Evolutionary conservation across 1,140 invertebrate genomes (phyloP).

Genomic region (Calephelis virginiensis): DNA sequence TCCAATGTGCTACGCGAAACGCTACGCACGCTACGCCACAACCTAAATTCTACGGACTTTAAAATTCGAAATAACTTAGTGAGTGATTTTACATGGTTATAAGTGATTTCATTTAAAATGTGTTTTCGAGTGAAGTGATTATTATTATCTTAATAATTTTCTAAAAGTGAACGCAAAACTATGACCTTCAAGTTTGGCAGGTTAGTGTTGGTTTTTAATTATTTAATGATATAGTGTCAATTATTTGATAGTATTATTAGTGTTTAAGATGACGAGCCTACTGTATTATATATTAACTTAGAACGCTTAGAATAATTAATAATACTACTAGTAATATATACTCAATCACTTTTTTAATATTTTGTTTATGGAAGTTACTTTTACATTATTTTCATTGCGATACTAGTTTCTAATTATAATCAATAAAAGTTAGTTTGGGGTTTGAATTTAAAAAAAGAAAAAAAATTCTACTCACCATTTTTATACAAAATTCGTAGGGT

Average conservation of each 20-base stretch:
- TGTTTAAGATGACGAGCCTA: too few relatives aligned
- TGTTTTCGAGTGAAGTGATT: neutral
- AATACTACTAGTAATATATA: too few relatives aligned
- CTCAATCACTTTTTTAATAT: too few relatives aligned
- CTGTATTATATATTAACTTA: too few relatives aligned
- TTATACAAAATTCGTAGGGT: too few relatives aligned
- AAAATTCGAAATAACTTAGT: conserved; percentile 7
- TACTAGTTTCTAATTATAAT: too few relatives aligned
- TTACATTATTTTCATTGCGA: too few relatives aligned
- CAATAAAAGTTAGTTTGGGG: too few relatives aligned
- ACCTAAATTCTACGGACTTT: conserved; percentile 1
- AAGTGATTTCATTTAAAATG: conserved; percentile 1
- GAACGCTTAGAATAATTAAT: too few relatives aligned
- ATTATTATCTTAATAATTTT: neutral
- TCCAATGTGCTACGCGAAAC: conserved; percentile 6
- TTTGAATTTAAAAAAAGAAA: too few relatives aligned
- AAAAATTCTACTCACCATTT: too few relatives aligned
- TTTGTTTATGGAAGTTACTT: too few relatives aligned
- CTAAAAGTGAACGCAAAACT: conserved; percentile 1
- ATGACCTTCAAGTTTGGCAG: neutral
- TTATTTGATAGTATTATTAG: neutral
- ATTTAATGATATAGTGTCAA: neutral
- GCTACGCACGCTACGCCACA: conserved; percentile 10
- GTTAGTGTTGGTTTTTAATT: neutral
- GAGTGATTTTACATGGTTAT: conserved; percentile 3